These are phyloP conservation scores for Stigmatopora nigra DNA, from an alignment of 2,113 vertebrate species.

Conservation along the genomic window DNA sequence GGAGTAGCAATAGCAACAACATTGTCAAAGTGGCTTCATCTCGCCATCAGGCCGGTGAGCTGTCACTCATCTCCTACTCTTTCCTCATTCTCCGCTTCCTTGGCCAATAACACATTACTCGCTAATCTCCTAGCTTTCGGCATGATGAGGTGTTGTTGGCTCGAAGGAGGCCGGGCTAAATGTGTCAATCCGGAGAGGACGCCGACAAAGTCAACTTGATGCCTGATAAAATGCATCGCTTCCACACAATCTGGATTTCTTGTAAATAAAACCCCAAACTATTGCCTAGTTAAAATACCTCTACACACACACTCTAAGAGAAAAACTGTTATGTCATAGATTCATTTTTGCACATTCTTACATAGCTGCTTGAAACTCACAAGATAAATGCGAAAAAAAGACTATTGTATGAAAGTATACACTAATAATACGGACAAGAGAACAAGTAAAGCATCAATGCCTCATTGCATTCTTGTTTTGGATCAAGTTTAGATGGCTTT, in stretches of 20 bases:
- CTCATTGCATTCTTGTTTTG: too few species aligned
- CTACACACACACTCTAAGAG: too few species aligned
- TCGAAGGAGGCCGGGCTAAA: constrained; percentile 36
- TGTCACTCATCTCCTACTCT: constrained; percentile 26
- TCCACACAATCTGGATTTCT: background rate
- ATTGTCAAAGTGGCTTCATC: constrained; percentile 23
- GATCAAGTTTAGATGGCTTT: too few species aligned
- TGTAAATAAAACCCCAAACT: constrained; percentile 7
- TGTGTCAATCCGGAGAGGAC: constrained; percentile 39
- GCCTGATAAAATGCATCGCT: background rate
- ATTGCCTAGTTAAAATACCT: too few species aligned
- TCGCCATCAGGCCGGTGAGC: constrained; percentile 24
- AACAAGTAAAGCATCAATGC: too few species aligned
- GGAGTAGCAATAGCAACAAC: background rate
- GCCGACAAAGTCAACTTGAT: constrained; percentile 23
- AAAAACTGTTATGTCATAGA: too few species aligned
- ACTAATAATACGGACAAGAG: too few species aligned
- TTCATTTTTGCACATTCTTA: too few species aligned
- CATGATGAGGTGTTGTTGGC: constrained; percentile 41
- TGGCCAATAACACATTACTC: constrained; percentile 29
- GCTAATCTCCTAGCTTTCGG: constrained; percentile 45
- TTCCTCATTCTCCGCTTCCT: background rate
- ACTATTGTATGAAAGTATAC: too few species aligned
- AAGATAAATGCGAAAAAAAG: too few species aligned
- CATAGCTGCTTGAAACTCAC: too few species aligned